Evolutionary conservation across 2,888 invertebrate species (phyloP).

Genomic region (Hirudinaria manillensis): DNA sequence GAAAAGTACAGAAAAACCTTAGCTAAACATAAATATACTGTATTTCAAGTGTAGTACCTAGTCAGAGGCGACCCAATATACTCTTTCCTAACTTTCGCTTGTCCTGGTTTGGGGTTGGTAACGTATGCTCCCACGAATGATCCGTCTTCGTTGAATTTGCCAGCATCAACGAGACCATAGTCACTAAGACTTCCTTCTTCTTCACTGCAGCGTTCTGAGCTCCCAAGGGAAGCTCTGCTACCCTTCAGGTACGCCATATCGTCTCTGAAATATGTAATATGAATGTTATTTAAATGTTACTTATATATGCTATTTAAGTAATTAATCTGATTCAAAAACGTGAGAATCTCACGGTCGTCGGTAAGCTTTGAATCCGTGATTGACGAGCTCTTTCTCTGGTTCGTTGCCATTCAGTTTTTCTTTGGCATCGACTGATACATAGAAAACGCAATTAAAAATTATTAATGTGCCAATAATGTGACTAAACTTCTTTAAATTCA

Average conservation of each 20-base stretch:
- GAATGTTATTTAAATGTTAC: no score
- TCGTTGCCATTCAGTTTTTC: slow-evolving; percentile 42
- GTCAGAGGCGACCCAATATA: no score
- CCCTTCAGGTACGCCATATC: slow-evolving; percentile 44
- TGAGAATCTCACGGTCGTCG: background rate
- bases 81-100: background rate
- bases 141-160: slow-evolving; percentile 87
- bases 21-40: no score
- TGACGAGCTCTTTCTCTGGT: slow-evolving; percentile 48
- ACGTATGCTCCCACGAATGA: slow-evolving; percentile 28
- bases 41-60: no score
- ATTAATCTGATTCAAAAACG: no score
- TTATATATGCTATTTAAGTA: no score
- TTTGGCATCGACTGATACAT: slow-evolving; percentile 46
- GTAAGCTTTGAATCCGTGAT: slow-evolving; percentile 24
- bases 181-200: slow-evolving; percentile 96
- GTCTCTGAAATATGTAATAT: background rate
- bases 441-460: no score
- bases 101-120: background rate
- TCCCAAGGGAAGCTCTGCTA: slow-evolving; percentile 56
- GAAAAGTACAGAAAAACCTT: no score
- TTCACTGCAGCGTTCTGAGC: slow-evolving; percentile 43
- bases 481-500: no score
- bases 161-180: slow-evolving; percentile 85
- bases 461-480: no score